A percentile compares a stretch with the other conserved stretches of the same genome.
These are phyloP conservation scores for Amblyopsis rosae DNA, from an alignment of 2,113 vertebrate genomes.

Conservation along the genomic window DNA sequence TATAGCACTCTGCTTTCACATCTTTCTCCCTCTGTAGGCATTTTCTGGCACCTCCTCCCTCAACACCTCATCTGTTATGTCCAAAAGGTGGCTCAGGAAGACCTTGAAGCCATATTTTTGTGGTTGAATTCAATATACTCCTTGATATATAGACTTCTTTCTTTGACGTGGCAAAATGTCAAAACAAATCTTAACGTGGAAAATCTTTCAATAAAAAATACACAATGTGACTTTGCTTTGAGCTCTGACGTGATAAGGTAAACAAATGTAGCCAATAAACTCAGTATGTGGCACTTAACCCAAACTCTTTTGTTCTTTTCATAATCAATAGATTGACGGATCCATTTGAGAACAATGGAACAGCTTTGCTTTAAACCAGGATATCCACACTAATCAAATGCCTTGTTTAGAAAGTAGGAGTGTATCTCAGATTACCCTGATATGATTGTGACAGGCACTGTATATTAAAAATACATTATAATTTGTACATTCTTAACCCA, in stretches of 20 bases:
- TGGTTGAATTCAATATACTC: neutral
- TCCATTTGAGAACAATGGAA: neutral
- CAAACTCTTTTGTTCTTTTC: neutral
- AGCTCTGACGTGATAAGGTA: no score
- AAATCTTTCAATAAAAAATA: neutral
- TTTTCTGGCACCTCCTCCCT: no score
- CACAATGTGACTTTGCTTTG: no score
- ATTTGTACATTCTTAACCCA: neutral
- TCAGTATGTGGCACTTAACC: constrained; percentile 10
- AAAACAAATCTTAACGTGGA: constrained; percentile 14
- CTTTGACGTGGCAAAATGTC: constrained; percentile 14
- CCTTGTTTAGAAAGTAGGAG: constrained; percentile 7
- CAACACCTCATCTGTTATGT: no score
- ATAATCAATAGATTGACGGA: neutral
- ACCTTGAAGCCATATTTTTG: constrained; percentile 1
- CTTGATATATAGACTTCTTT: neutral
- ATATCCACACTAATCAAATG: constrained; percentile 12
- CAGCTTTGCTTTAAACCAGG: neutral
- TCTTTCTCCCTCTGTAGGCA: no score
- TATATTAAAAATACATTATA: neutral
- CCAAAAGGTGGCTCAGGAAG: constrained; percentile 1
- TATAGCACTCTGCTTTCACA: no score
- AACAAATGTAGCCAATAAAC: neutral
- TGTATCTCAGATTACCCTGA: constrained; percentile 3
- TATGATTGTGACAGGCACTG: neutral